Evolutionary conservation across 1,140 invertebrate genomes (phyloP), one percentile per base, ranked within the genome.

Genomic region (Pissodes strobi): DNA sequence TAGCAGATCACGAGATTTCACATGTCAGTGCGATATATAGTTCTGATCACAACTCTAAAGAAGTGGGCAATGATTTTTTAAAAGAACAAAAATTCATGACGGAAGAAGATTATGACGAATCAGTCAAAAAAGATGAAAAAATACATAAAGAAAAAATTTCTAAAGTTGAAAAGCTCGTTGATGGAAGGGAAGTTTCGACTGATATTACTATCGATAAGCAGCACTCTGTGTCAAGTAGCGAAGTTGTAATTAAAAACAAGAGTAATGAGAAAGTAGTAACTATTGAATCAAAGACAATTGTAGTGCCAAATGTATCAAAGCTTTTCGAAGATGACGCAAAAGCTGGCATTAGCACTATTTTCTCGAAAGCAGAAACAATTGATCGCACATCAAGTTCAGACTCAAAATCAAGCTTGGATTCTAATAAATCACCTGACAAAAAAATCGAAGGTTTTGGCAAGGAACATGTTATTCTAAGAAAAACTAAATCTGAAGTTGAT

Each of bases 381-480:
- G 51, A 64, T 37, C 61, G 61, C 17, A 56, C 51, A 58, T 81
- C 78, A 2, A 79, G 78, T 56, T 66, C 71, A 34, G 78, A 79
- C 38, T 74, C 69, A 8, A 80, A 79, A 71, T 79, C 79, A 10
- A 78, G 77, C 12, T 72, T 74, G 58, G 77, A 77, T 52, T 62
- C 68, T 53, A 30, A 48, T 72, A 73, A 30, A 72, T 75, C 25
- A 70, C 66, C 64, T 66, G 71, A 30, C 53, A 71, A 46, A 73
- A 71, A 62, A 69, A 49, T 19, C n/a, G 61, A 66, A 49, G 60
- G 49, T 5, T 43, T 59, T 13, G 64, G 60, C 30, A 71, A 72
- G 53, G 68, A 70, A 23, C 66, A 71, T 34, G 76, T 80, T 15
- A 67, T 78, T 23, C 62, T 79, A 13, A 63, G 79, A 45, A 79